A percentile compares a stretch with the other conserved stretches of the same genome.
These are phyloP conservation scores for Chaetodon auriga DNA, from an alignment of 2,113 vertebrate species.

Conservation along the genomic window DNA sequence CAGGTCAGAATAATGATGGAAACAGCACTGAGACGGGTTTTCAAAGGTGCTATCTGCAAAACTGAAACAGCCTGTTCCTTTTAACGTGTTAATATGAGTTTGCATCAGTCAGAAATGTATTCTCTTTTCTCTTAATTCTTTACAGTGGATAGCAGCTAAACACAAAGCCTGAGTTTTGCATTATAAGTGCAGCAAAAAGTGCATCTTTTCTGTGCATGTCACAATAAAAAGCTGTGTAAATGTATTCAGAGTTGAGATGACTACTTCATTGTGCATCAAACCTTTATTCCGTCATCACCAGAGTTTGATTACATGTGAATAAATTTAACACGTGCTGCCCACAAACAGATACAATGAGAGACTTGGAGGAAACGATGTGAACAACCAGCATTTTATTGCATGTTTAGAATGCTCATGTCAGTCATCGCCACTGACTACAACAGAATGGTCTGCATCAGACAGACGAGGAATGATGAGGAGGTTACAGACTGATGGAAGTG, in stretches of 20 bases:
- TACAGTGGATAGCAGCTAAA: neutral
- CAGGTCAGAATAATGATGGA: constrained; percentile 80
- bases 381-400: constrained; percentile 99
- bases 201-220: neutral
- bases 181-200: neutral
- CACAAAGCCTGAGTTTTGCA: neutral
- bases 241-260: neutral
- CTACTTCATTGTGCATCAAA: neutral
- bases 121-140: neutral
- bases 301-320: neutral
- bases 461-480: constrained; percentile 94
- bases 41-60: neutral
- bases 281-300: neutral
- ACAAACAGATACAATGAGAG: constrained; percentile 75
- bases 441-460: constrained; percentile 94
- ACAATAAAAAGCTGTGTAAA: no score
- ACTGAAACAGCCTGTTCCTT: neutral
- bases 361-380: constrained; percentile 81
- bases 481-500: constrained; percentile 93
- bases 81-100: neutral
- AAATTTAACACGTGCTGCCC: neutral
- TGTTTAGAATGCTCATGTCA: constrained; percentile 96
- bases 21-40: neutral
- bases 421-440: constrained; percentile 94
- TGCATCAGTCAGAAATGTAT: neutral